Evolutionary conservation across 2,797 vertebrate species (phyloP), one percentile per base, ranked within the genome.

Genomic region (Myotis myotis): DNA sequence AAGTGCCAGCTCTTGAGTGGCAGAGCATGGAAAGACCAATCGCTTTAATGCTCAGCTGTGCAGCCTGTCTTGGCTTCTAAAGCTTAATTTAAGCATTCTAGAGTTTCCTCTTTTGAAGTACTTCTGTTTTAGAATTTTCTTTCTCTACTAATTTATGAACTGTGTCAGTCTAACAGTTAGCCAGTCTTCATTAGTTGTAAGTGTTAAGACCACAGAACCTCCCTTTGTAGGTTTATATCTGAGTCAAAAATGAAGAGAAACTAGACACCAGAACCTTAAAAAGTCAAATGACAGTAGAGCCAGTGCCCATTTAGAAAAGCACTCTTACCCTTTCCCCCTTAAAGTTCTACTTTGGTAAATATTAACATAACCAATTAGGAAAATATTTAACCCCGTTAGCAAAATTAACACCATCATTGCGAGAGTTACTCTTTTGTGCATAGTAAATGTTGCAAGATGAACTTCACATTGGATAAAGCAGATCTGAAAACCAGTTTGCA

Each of bases 391-490:
- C 98, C 98, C 98, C 96, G 97, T 98, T 98, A 98, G 98, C 98
- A 98, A 98, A 98, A 98, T 98, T 98, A 98, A 98, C 97, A 98
- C 96, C 97, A 66, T 97, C 97, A 98, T 98, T 97, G 97, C 96
- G 96, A 97, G 97, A 97, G 98, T 98, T 98, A 98, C 96, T 97
- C 95, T 95, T 98, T 90, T 98, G 98, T 98, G 98, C 98, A 98
- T 98, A 98, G 98, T 98, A 98, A 98, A 98, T 98, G 98, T 96
- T 97, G 98, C 98, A 98, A 96, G 97, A 98, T 98, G 98, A 96
- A 98, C 98, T 98, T 98, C 98, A 98, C 98, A 97, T 98, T 98
- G 98, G 98, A 98, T 97, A 97, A 98, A 98, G 98, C 98, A 98
- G 97, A 98, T 97, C 95, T 97, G 97, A 97, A 97, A 76, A 98